phyloP scores from a whole-genome alignment of 2,797 vertebrate genomes.

The Muscicapa striata region DNA sequence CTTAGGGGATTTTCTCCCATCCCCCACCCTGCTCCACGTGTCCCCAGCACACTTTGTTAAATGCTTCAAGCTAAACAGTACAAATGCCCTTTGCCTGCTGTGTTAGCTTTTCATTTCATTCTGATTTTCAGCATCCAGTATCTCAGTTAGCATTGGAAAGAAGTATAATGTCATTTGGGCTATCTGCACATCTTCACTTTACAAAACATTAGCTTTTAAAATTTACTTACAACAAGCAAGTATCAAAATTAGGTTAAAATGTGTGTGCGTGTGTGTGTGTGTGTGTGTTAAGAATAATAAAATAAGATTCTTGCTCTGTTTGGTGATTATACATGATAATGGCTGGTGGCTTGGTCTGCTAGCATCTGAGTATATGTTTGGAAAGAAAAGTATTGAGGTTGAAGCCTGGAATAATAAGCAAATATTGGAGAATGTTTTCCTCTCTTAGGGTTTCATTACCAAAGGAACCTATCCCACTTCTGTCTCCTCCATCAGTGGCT shows the following conservation, averaged over 20 bases:
- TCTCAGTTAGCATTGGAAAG: background rate
- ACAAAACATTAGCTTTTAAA: constrained; percentile 5
- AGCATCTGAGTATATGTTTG: background rate
- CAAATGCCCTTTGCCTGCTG: background rate
- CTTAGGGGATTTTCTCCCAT: too few relatives aligned
- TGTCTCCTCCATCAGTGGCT: fast-evolving
- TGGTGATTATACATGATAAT: background rate
- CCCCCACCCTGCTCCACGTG: too few relatives aligned
- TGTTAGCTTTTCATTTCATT: background rate
- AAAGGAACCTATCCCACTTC: background rate
- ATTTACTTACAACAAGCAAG: background rate
- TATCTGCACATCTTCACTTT: constrained; percentile 48
- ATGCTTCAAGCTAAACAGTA: background rate
- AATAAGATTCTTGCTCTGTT: constrained; percentile 12
- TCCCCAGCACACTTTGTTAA: background rate
- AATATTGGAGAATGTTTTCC: background rate
- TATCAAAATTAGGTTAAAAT: constrained; percentile 38
- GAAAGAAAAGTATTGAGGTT: background rate
- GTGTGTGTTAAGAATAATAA: constrained; percentile 33
- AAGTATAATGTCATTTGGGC: constrained; percentile 25
- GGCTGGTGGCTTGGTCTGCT: background rate
- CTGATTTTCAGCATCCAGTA: background rate
- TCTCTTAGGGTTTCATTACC: background rate
- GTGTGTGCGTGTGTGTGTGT: background rate
- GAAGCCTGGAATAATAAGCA: background rate